Evolutionary conservation across 2,113 vertebrate genomes (phyloP), one percentile per base, ranked within the genome.

Genomic region (Protobothrops mucrosquamatus): DNA sequence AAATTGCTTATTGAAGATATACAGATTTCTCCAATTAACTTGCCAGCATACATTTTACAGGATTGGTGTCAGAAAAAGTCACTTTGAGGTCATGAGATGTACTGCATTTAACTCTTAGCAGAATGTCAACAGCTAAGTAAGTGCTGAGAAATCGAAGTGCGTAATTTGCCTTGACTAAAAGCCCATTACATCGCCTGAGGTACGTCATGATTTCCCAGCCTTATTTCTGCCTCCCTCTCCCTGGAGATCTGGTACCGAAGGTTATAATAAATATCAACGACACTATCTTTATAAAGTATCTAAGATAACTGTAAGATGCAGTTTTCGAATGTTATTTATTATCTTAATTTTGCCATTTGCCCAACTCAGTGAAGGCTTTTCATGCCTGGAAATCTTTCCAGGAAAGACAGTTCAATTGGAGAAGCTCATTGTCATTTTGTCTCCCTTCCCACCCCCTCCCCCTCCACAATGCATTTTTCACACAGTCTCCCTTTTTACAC

Each of bases 1-100:
- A 24, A 81, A 81, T 93, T 64, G 14, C 94, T 95, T 91, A 91
- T 91, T 93, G 48, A 7, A 64, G 86, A 93, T 94, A 94, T 39
- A 91, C 0, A 92, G 39, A 94, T 86, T 87, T 95, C 91, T 91
- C 14, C 81, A 88, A 43, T 43, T 92, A 89, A 29, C 90, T 86
- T 5, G 0, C 11, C 51, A 54, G 55, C 10, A 89, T 94, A 94
- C 85, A 89, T 3, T 91, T 12, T 6, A 6, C 0, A 94, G 18
- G 91, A 69, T 95, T 59, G 96, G 93, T 0, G 56, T 0, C 7
- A 94, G 86, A 87, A 88, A 94, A 81, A 81, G 18, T 81, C 20
- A 81, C 85, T 11, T 57, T 24, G 29, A 48, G 26, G 6, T 46
- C 0, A 46, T 0, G 0, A 94, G 89, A 89, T 0, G 1, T 90